phyloP scores from a whole-genome alignment of 2,113 vertebrate species.

The Callionymus lyra region DNA sequence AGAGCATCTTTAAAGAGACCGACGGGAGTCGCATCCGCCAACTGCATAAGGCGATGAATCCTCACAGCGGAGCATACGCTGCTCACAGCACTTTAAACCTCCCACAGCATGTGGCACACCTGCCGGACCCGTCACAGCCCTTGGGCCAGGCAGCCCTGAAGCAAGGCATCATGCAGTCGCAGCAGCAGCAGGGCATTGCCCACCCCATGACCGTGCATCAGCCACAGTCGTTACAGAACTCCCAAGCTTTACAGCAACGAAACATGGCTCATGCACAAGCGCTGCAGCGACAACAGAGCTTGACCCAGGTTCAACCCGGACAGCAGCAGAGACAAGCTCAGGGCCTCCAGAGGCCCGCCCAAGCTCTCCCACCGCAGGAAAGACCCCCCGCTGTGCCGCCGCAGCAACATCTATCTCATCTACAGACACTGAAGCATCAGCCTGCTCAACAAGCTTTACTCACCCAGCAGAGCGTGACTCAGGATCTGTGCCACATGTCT shows the following conservation, averaged over 20 bases:
- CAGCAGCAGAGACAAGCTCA: constrained; percentile 41
- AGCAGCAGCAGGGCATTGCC: constrained; percentile 28
- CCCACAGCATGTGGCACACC: constrained; percentile 62
- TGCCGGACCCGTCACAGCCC: constrained; percentile 74
- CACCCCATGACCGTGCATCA: constrained; percentile 41
- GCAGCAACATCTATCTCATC: constrained; percentile 37
- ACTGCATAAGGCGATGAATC: constrained; percentile 87
- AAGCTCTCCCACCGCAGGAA: constrained; percentile 45
- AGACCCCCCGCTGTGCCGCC: constrained; percentile 31
- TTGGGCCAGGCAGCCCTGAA: constrained; percentile 41
- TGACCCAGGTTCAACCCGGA: constrained; percentile 40
- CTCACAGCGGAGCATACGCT: constrained; percentile 76
- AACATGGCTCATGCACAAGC: constrained; percentile 36
- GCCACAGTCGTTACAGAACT: constrained; percentile 32
- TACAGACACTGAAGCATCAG: constrained; percentile 51
- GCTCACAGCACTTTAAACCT: constrained; percentile 97
- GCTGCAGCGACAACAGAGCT: constrained; percentile 42
- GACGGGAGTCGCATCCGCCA: constrained; percentile 77
- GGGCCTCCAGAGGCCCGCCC: constrained; percentile 38
- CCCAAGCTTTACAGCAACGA: constrained; percentile 42
- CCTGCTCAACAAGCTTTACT: constrained; percentile 66
- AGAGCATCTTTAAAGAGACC: constrained; percentile 84
- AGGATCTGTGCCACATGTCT: constrained; percentile 52
- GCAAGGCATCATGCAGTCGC: constrained; percentile 40
- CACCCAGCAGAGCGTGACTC: constrained; percentile 46